Percentiles rank a stretch among this genome's conserved stretches.
Evolutionary conservation across 1,140 invertebrate genomes (phyloP).

Genomic region (Hylaeus anthracinus): DNA sequence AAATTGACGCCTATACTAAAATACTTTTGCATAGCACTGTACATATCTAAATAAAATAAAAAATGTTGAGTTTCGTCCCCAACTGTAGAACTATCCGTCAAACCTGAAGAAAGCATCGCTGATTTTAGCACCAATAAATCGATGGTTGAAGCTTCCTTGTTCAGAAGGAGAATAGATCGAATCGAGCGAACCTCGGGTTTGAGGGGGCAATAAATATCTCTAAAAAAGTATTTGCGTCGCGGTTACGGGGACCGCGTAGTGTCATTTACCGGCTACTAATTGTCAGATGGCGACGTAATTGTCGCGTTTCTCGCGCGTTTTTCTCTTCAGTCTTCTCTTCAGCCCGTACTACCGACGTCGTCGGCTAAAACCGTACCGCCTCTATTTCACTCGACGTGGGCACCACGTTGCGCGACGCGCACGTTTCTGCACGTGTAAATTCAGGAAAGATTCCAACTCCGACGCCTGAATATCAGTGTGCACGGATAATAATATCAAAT

Average conservation of each 20-base stretch:
- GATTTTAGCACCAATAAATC: conserved; percentile 50
- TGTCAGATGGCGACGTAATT: conserved; percentile 78
- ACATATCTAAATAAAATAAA: no score
- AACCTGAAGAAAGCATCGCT: not conserved
- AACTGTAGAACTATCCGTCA: not conserved
- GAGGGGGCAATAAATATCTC: conserved; percentile 69
- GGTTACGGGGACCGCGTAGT: conserved; percentile 44
- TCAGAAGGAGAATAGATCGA: conserved; percentile 16
- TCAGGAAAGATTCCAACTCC: conserved; percentile 45
- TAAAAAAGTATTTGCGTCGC: conserved; percentile 70
- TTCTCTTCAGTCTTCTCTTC: conserved; percentile 46
- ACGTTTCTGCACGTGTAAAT: conserved; percentile 40
- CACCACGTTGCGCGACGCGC: conserved; percentile 19
- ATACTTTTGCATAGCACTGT: no score
- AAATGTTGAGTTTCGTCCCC: no score
- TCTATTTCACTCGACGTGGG: conserved; percentile 63
- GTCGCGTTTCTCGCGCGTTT: conserved; percentile 71
- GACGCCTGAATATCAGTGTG: conserved; percentile 18
- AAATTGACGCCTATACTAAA: no score
- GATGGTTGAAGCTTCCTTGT: conserved; percentile 23
- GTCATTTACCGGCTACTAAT: conserved; percentile 76
- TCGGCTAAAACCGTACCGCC: conserved; percentile 70
- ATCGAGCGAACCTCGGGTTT: conserved; percentile 20
- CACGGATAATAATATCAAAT: conserved; percentile 46
- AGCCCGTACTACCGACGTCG: conserved; percentile 33